Evolutionary conservation across 37 sponge, comb jelly and placozoan genomes (phyloP).

Genomic region (Crambe crambe): DNA sequence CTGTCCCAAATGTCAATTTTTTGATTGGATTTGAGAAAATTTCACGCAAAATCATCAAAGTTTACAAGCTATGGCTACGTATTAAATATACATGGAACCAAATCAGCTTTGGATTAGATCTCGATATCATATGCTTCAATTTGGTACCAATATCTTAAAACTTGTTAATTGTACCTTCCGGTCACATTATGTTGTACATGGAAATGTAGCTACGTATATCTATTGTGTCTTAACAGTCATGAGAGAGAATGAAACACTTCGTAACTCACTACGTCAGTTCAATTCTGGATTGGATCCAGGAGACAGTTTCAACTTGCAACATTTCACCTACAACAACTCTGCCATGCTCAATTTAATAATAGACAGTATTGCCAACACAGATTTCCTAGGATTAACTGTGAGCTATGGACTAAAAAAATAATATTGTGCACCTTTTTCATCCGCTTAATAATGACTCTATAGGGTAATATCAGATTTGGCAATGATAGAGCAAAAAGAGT

Average conservation of each 20-base stretch:
- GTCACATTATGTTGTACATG: no score
- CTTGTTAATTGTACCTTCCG: no score
- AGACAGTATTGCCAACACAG: neutral
- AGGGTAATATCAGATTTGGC: neutral
- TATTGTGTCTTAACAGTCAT: neutral
- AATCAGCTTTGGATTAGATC: no score
- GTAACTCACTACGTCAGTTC: neutral
- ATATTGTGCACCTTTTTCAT: neutral
- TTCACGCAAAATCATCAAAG: no score
- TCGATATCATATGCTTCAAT: no score
- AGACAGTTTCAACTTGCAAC: neutral
- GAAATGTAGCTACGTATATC: no score
- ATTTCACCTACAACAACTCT: constrained; percentile 10
- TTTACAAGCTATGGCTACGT: no score
- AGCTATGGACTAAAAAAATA: neutral
- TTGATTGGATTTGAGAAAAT: no score
- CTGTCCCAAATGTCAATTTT: no score
- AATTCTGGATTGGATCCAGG: neutral
- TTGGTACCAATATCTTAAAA: no score
- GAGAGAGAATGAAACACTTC: neutral
- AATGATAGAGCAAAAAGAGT: neutral
- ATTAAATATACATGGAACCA: no score
- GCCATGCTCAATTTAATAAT: neutral
- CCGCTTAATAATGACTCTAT: neutral
- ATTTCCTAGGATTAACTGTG: constrained; percentile 19